phyloP scores from a whole-genome alignment of 2,113 vertebrate species.

The Anseranas semipalmata region DNA sequence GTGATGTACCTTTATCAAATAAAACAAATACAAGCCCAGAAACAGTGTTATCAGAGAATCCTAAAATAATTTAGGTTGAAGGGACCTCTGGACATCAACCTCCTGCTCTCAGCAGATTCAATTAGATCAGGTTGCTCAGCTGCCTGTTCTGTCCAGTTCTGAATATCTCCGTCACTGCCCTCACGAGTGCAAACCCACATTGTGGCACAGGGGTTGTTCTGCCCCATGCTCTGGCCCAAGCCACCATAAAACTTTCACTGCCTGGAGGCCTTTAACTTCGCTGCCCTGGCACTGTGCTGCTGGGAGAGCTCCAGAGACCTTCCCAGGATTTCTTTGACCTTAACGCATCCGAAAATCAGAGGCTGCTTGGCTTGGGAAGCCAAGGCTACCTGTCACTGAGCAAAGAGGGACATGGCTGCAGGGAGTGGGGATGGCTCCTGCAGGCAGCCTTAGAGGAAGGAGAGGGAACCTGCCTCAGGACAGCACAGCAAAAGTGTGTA shows the following conservation, averaged over 20 bases:
- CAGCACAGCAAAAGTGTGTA: background rate
- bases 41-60: background rate
- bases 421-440: background rate
- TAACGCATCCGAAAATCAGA: background rate
- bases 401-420: background rate
- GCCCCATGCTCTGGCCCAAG: background rate
- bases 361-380: background rate
- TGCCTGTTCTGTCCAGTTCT: background rate
- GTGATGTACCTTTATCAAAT: slow-evolving; percentile 81
- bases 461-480: background rate
- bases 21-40: slow-evolving; percentile 70
- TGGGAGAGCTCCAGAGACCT: background rate
- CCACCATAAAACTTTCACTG: background rate
- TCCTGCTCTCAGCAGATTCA: background rate
- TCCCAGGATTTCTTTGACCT: background rate
- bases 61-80: background rate
- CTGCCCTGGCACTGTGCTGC: background rate
- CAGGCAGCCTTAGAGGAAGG: background rate
- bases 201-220: background rate
- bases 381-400: background rate
- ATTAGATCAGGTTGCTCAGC: background rate
- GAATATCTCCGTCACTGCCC: background rate
- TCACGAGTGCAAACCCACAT: background rate
- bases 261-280: background rate
- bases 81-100: background rate